Percentiles rank a stretch among this genome's conserved stretches.
Conservation (phyloP, 2,797 vertebrate species). For the Lagorchestes hirsutus region DNA sequence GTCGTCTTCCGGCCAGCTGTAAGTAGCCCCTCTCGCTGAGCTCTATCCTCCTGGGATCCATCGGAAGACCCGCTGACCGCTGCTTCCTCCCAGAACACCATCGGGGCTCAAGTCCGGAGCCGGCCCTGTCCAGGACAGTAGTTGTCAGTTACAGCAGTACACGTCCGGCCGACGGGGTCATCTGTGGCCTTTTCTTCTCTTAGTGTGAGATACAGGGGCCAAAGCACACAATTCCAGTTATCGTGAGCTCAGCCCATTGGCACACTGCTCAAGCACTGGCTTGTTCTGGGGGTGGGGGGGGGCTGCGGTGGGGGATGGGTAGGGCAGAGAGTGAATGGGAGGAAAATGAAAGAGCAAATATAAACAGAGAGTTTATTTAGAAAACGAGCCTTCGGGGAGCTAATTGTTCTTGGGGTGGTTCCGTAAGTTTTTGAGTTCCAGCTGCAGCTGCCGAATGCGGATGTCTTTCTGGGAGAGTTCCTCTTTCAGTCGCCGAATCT, state of each 20-base stretch:
- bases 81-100: constrained; percentile 48
- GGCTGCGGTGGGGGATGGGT: constrained; percentile 10
- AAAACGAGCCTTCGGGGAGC: constrained; percentile 82
- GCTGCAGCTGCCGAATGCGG: constrained; percentile 95
- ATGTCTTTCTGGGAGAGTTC: constrained; percentile 95
- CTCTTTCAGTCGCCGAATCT: constrained; percentile 95
- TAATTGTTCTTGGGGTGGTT: constrained; percentile 96
- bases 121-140: constrained; percentile 51
- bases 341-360: constrained; percentile 77
- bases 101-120: neutral
- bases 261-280: constrained; percentile 62
- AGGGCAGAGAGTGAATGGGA: constrained; percentile 34
- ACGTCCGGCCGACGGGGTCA: neutral
- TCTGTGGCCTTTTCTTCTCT: neutral
- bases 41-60: neutral
- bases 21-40: neutral
- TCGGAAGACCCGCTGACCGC: neutral
- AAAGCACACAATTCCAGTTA: constrained; percentile 79
- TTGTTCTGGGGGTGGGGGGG: constrained; percentile 60
- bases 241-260: constrained; percentile 56
- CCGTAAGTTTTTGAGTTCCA: constrained; percentile 96
- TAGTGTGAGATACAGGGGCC: constrained; percentile 73
- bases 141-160: constrained; percentile 29
- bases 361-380: constrained; percentile 80
- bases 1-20: neutral